Evolutionary conservation across 1,140 invertebrate species (phyloP).

Genomic region (Bicyclus anynana): DNA sequence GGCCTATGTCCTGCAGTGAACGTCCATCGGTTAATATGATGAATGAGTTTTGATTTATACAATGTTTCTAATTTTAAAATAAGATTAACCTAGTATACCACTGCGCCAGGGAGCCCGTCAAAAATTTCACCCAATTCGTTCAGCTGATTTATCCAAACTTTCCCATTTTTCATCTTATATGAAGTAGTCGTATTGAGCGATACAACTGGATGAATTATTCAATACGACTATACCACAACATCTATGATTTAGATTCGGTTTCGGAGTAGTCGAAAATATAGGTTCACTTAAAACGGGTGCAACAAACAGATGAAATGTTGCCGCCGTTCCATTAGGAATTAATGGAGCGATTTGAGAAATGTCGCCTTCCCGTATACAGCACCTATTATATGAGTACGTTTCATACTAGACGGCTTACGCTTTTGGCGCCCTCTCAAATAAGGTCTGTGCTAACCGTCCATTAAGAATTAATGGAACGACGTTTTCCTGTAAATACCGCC

Average conservation of each 20-base stretch:
- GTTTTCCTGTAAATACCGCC: constrained; percentile 5
- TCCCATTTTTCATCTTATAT: too few species aligned
- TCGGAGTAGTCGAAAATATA: constrained; percentile 52
- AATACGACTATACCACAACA: neutral
- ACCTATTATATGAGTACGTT: constrained; percentile 44
- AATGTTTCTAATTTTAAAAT: too few species aligned
- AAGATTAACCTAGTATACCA: too few species aligned
- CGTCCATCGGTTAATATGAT: too few species aligned
- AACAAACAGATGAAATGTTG: constrained; percentile 23
- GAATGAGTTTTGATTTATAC: too few species aligned
- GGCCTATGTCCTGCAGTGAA: too few species aligned
- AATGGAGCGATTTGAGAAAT: constrained; percentile 69
- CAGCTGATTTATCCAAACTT: too few species aligned
- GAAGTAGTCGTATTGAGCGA: too few species aligned
- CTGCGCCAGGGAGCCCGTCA: too few species aligned
- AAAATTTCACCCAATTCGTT: too few species aligned
- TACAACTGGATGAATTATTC: neutral
- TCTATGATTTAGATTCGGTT: constrained; percentile 64
- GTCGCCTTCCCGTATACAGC: constrained; percentile 65
- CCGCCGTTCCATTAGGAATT: constrained; percentile 65
- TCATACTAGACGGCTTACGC: constrained; percentile 40
- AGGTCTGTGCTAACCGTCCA: constrained; percentile 7
- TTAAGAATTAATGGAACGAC: constrained; percentile 7
- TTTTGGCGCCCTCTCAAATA: constrained; percentile 5
- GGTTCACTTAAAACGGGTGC: constrained; percentile 63